Evolutionary conservation across 2,797 vertebrate genomes (phyloP), one percentile per base, ranked within the genome.

Genomic region (Tamandua tetradactyla): DNA sequence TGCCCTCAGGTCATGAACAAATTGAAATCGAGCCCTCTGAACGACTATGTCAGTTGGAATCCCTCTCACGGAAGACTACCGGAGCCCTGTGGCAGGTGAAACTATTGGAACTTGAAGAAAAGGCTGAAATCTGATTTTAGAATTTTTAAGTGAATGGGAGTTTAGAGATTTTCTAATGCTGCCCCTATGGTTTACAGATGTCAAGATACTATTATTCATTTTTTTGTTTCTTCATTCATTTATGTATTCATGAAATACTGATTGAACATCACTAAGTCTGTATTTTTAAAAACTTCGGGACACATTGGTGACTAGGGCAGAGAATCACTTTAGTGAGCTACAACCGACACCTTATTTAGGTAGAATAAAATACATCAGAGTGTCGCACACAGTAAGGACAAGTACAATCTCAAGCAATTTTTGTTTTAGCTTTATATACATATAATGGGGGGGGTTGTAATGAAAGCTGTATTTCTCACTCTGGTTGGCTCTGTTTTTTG

Each of bases 81-180:
- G 78, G 17, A 35, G 57, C 42, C 11, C 88, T 32, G 14, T 7
- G 27, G 11, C 23, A 18, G 40, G 17, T 25, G 49, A 75, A 92
- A 40, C 66, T 61, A 10, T 37, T 83, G 32, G n/a, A 75, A 82
- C 52, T 32, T 42, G 40, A 15, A 23, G 3, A 40, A 27, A 27
- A 59, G n/a, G 9, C 44, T 55, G 52, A 17, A 55, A 71, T 87
- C 7, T 35, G 23, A 78, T 40, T 42, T 92, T 76, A 83, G 57
- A 79, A 94, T 79, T 95, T 95, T 89, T 62, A 55, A 74, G 83
- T 62, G n/a, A 89, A 59, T n/a, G 27, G 69, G 23, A 49, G 79
- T 13, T 86, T 68, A 85, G 47, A 89, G 72, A 78, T 74, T 25
- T 47, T 68, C 27, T 47, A 66, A 40, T 47, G 14, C 12, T 40